Conservation (phyloP, 2,888 invertebrate genomes). For the Laspeyria flexula region DNA sequence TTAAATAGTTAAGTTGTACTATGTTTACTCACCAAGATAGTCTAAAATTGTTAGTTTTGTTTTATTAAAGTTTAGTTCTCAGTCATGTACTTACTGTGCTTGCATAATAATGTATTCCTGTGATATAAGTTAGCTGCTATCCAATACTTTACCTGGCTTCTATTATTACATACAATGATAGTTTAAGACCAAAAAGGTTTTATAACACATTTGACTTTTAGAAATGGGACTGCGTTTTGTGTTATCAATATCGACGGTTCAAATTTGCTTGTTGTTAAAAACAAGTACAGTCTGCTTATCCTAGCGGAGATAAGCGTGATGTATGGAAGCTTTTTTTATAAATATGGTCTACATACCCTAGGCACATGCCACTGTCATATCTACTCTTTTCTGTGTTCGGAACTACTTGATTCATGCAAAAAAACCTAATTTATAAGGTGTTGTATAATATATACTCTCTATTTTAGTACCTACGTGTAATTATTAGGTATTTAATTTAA, state of each 20-base stretch:
- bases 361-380: neutral
- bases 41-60: neutral
- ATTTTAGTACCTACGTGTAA: neutral
- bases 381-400: neutral
- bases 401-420: neutral
- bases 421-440: neutral
- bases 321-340: no score
- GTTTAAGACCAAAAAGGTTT: no score
- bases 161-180: neutral
- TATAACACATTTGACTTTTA: no score
- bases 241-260: no score
- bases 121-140: conserved; percentile 39
- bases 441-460: neutral
- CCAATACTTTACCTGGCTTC: conserved; percentile 4
- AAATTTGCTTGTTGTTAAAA: no score
- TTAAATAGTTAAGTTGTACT: no score
- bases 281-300: no score
- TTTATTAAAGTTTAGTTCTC: neutral
- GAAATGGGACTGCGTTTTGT: no score
- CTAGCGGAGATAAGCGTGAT: no score
- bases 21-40: no score
- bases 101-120: conserved; percentile 47
- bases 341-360: no score
- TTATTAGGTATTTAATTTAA: no score
- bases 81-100: conserved; percentile 18